phyloP scores from a whole-genome alignment of 2,113 vertebrate genomes.

The Regulus satrapa region DNA sequence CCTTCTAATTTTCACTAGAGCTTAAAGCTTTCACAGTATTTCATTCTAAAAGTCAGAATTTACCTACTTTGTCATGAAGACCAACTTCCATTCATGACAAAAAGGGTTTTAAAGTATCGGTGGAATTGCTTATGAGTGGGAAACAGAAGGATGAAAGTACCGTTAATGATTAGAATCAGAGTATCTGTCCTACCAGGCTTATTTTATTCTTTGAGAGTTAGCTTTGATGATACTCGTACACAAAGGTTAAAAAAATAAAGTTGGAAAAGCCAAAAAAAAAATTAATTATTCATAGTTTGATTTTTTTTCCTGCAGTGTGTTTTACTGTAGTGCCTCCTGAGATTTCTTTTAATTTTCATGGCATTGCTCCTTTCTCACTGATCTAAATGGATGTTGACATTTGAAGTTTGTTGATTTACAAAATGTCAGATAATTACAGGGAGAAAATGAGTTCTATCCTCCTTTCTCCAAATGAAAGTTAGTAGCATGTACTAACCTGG shows the following conservation, averaged over 20 bases:
- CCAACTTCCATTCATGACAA: neutral
- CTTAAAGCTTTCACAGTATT: slow-evolving; percentile 31
- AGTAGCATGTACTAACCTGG: neutral
- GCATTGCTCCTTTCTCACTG: neutral
- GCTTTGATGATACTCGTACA: neutral
- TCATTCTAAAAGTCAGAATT: slow-evolving; percentile 40
- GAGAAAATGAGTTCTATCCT: slow-evolving; percentile 26
- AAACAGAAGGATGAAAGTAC: neutral
- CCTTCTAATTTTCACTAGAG: slow-evolving; percentile 40
- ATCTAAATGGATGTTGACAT: slow-evolving; percentile 61
- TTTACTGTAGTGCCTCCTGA: slow-evolving; percentile 25
- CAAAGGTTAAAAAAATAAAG: neutral
- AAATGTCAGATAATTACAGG: slow-evolving; percentile 50
- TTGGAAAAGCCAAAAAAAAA: neutral
- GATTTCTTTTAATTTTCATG: slow-evolving; percentile 43
- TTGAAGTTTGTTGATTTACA: slow-evolving; percentile 56
- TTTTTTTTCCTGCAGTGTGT: neutral
- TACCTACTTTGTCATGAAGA: neutral
- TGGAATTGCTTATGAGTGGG: neutral
- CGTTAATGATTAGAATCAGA: neutral
- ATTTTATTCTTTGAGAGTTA: neutral
- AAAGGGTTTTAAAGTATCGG: neutral
- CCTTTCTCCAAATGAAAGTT: neutral
- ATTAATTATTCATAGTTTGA: neutral
- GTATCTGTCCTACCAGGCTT: neutral